Evolutionary conservation across 1,140 invertebrate genomes (phyloP).

Genomic region (Polypedilum vanderplanki): DNA sequence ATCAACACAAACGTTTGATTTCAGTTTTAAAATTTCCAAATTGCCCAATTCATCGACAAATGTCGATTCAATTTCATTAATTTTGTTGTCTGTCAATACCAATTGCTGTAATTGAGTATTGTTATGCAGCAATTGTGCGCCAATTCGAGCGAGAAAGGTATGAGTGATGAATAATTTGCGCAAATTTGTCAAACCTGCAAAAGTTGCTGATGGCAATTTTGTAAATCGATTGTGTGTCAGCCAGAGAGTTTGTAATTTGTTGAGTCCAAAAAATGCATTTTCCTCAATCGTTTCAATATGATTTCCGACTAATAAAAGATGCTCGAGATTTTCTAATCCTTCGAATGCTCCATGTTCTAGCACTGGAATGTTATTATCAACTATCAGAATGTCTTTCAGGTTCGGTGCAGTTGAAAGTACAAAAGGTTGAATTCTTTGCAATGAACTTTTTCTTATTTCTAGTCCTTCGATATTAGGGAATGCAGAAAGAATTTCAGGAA

Average conservation of each 20-base stretch:
- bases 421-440: neutral
- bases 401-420: neutral
- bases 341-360: constrained; percentile 12
- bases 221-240: constrained; percentile 5
- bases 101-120: neutral
- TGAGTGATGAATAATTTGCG: neutral
- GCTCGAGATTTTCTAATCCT: neutral
- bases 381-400: neutral
- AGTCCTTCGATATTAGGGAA: neutral
- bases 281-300: neutral
- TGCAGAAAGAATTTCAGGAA: neutral
- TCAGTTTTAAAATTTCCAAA: neutral
- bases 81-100: neutral
- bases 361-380: neutral
- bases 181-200: constrained; percentile 14
- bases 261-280: neutral
- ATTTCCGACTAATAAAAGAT: neutral
- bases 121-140: neutral
- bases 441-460: neutral
- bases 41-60: neutral
- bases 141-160: neutral
- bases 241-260: neutral
- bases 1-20: constrained; percentile 13
- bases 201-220: neutral
- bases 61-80: constrained; percentile 7